phyloP scores from a whole-genome alignment of 2,888 invertebrate species.

The Plagiodera versicolora region DNA sequence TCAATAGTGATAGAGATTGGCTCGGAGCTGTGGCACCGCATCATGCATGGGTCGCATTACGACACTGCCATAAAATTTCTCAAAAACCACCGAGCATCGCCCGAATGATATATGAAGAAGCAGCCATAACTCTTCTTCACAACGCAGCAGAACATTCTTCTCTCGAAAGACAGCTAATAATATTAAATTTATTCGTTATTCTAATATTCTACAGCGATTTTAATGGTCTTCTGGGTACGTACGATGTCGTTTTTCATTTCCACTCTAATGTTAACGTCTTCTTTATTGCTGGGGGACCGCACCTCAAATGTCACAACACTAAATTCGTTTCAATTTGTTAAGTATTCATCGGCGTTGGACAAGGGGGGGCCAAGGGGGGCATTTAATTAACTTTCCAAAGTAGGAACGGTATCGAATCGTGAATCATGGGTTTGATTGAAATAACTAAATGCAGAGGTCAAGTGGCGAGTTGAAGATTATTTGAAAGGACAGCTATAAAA shows the following conservation, averaged over 20 bases:
- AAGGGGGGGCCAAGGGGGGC: not conserved
- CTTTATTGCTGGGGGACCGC: conserved; percentile 17
- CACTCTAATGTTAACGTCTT: conserved; percentile 14
- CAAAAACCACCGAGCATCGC: too few species aligned
- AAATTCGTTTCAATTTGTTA: conserved; percentile 18
- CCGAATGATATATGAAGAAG: too few species aligned
- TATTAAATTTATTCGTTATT: conserved; percentile 13
- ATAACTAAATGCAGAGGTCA: too few species aligned
- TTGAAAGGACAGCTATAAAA: too few species aligned
- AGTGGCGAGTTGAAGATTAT: too few species aligned
- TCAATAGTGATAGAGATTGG: not conserved
- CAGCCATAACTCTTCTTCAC: not conserved
- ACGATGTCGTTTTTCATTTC: conserved; percentile 12
- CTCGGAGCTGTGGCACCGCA: not conserved
- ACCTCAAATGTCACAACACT: conserved; percentile 19
- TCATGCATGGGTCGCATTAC: too few species aligned
- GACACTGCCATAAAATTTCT: too few species aligned
- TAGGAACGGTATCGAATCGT: not conserved
- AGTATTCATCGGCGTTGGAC: too few species aligned
- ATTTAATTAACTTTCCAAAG: not conserved
- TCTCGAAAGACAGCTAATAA: not conserved
- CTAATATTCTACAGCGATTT: conserved; percentile 7
- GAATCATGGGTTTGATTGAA: not conserved
- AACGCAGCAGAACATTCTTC: not conserved
- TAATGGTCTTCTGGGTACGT: conserved; percentile 2